Percentiles rank a stretch among this genome's conserved stretches.
Evolutionary conservation across 2,797 vertebrate species (phyloP).

Genomic region (Malurus leucopterus): DNA sequence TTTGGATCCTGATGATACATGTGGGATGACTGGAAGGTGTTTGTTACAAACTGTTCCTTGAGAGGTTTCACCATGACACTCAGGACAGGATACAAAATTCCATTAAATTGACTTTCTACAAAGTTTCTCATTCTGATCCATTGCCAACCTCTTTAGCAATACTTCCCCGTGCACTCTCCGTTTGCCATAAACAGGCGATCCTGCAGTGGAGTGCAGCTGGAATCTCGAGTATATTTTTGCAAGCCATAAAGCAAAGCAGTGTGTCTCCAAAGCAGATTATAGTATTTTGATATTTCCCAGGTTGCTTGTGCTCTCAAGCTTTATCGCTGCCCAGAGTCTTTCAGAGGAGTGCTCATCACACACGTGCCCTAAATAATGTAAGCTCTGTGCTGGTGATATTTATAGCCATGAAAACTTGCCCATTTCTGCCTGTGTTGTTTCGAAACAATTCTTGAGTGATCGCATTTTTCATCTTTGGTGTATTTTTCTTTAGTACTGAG

Average conservation of each 20-base stretch:
- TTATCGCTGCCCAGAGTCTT: not conserved
- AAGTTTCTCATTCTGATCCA: slow-evolving; percentile 14
- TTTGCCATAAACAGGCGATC: slow-evolving; percentile 31
- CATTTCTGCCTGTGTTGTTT: slow-evolving; percentile 11
- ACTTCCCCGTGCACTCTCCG: not conserved
- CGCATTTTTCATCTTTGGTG: slow-evolving; percentile 8
- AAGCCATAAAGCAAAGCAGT: slow-evolving; percentile 25
- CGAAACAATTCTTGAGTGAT: not conserved
- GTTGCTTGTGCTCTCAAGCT: not conserved
- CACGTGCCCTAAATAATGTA: slow-evolving; percentile 8
- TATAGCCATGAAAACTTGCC: slow-evolving; percentile 10
- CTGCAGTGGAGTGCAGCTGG: not conserved
- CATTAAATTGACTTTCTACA: slow-evolving; percentile 16
- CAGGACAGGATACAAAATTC: slow-evolving; percentile 10
- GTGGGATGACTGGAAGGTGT: not conserved
- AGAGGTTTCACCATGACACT: not conserved
- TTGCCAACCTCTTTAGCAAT: slow-evolving; percentile 21
- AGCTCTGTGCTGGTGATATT: slow-evolving; percentile 1
- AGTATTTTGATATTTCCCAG: slow-evolving; percentile 60
- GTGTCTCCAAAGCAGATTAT: slow-evolving; percentile 11
- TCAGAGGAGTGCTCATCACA: not conserved
- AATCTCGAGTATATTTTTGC: not conserved
- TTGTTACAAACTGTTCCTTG: slow-evolving; percentile 36
- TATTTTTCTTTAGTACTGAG: slow-evolving; percentile 23
- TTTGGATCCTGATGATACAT: not conserved